These are phyloP conservation scores for Glyphotaelius pellucidus DNA, from an alignment of 2,888 invertebrate genomes.

Conservation along the genomic window DNA sequence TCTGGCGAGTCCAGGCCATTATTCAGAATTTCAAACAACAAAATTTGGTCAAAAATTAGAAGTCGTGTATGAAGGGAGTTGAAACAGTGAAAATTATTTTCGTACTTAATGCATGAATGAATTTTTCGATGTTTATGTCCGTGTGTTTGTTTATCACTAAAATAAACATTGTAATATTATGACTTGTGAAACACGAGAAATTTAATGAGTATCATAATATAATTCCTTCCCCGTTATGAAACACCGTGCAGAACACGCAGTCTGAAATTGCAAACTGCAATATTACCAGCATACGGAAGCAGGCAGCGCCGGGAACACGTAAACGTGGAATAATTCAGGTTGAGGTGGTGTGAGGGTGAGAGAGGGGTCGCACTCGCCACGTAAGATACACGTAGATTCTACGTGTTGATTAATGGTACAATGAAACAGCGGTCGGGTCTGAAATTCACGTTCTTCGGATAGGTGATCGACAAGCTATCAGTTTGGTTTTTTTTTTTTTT, in stretches of 20 bases:
- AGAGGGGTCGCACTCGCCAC: not conserved
- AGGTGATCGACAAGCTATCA: not conserved
- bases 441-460: not conserved
- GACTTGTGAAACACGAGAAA: not conserved
- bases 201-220: not conserved
- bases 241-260: not conserved
- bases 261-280: not conserved
- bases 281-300: constrained; percentile 2
- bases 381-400: not conserved
- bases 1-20: too few species aligned
- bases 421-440: not conserved
- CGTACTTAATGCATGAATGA: too few species aligned
- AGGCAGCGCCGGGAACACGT: not conserved
- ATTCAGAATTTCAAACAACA: too few species aligned
- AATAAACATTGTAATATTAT: not conserved
- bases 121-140: too few species aligned
- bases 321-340: not conserved
- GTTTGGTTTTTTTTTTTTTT: too few species aligned
- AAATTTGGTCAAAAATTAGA: too few species aligned
- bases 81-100: too few species aligned
- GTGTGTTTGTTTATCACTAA: not conserved
- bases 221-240: not conserved
- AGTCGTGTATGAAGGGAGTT: too few species aligned
- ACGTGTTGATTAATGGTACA: not conserved
- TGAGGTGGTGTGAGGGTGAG: not conserved